Evolutionary conservation across 2,113 vertebrate species (phyloP).

Genomic region (Corythaeola cristata): DNA sequence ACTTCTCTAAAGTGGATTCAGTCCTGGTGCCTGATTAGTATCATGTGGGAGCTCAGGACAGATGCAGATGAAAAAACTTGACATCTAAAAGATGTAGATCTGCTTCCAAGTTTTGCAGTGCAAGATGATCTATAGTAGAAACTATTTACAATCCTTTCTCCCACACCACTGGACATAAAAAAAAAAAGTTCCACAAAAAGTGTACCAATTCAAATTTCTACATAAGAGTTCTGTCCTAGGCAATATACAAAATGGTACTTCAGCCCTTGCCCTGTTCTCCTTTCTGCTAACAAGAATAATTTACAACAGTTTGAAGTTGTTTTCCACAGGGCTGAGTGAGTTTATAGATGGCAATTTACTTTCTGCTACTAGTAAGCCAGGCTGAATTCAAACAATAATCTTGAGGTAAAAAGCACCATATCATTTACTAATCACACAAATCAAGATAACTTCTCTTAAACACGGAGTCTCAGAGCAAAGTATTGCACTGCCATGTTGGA

Average conservation of each 20-base stretch:
- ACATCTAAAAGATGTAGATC: neutral
- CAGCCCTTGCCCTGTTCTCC: neutral
- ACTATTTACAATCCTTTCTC: conserved; percentile 20
- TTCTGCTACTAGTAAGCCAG: neutral
- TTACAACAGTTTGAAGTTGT: neutral
- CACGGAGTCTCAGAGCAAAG: neutral
- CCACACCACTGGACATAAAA: neutral
- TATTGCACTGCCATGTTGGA: neutral
- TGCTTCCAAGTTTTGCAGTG: neutral
- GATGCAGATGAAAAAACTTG: neutral
- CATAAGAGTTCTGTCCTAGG: neutral
- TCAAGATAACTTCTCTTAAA: neutral
- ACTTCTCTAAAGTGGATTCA: neutral
- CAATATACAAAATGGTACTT: neutral
- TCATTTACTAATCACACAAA: neutral
- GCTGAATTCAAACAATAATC: neutral
- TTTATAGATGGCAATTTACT: neutral
- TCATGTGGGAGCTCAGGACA: neutral
- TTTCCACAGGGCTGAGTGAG: neutral
- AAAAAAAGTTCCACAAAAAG: neutral
- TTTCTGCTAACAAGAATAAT: neutral
- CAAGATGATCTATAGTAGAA: neutral
- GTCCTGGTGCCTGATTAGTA: neutral
- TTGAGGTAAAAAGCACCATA: neutral
- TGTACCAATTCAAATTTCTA: neutral